These are phyloP conservation scores for Trachythela sp. DNA, from an alignment of 64 coral and sea anemone genomes.

Conservation along the genomic window DNA sequence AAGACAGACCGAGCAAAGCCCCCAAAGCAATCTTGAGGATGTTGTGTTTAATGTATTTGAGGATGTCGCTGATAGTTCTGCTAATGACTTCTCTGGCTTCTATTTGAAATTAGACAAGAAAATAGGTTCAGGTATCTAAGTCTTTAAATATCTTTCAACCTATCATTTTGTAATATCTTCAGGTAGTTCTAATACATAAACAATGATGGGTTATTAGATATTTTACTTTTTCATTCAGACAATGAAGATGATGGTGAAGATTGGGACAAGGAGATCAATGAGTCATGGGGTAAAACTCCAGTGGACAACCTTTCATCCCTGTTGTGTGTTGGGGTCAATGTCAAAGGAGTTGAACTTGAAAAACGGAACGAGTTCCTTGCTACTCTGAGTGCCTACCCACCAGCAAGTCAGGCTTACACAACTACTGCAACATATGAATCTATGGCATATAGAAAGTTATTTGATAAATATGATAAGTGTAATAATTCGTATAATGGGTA, in stretches of 20 bases:
- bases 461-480: background rate
- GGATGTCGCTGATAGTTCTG: background rate
- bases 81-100: background rate
- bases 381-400: constrained; percentile 65
- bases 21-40: background rate
- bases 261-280: constrained; percentile 85
- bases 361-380: constrained; percentile 66
- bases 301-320: background rate
- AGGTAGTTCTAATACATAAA: too few relatives aligned
- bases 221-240: background rate
- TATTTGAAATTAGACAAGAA: background rate
- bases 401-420: constrained; percentile 70
- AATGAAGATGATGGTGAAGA: constrained; percentile 48
- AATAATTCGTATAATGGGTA: background rate
- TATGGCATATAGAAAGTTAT: constrained; percentile 3
- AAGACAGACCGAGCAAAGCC: background rate
- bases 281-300: constrained; percentile 6
- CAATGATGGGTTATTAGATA: background rate
- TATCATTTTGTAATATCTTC: too few relatives aligned
- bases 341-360: constrained; percentile 37
- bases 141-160: too few relatives aligned
- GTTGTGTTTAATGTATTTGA: background rate
- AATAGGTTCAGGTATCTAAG: too few relatives aligned
- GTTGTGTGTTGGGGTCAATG: background rate
- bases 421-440: constrained; percentile 76